A percentile compares a stretch with the other conserved stretches of the same genome.
Evolutionary conservation across 2,113 vertebrate genomes (phyloP).

Genomic region (Prunella fulvescens): DNA sequence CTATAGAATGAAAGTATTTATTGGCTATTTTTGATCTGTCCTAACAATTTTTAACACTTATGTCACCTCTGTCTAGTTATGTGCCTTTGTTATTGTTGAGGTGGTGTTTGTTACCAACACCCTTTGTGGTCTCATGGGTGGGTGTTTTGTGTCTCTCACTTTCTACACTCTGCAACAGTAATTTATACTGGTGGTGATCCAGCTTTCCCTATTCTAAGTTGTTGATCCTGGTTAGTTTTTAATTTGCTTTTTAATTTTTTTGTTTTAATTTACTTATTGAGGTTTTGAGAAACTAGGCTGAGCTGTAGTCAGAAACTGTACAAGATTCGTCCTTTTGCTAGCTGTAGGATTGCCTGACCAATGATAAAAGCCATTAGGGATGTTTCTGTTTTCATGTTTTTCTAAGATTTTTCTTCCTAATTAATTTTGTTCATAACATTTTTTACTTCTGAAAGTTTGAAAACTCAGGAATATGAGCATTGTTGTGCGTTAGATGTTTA

Average conservation of each 20-base stretch:
- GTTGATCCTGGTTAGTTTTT: background rate
- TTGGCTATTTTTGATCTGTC: slow-evolving; percentile 34
- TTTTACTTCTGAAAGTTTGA: background rate
- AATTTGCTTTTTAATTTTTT: background rate
- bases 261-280: background rate
- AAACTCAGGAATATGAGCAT: background rate
- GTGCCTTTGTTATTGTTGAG: background rate
- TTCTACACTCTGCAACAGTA: background rate
- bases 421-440: background rate
- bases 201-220: background rate
- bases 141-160: background rate
- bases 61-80: background rate
- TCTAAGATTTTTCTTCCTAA: background rate
- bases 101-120: background rate
- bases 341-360: background rate
- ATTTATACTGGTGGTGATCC: background rate
- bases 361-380: background rate
- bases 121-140: background rate
- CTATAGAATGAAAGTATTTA: slow-evolving; percentile 44
- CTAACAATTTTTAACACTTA: background rate
- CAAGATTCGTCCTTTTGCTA: background rate
- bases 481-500: background rate
- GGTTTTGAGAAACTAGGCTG: background rate
- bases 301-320: background rate
- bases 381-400: background rate